These are phyloP conservation scores for Atopsyche davidsoni DNA, from an alignment of 1,140 invertebrate species.

Conservation along the genomic window DNA sequence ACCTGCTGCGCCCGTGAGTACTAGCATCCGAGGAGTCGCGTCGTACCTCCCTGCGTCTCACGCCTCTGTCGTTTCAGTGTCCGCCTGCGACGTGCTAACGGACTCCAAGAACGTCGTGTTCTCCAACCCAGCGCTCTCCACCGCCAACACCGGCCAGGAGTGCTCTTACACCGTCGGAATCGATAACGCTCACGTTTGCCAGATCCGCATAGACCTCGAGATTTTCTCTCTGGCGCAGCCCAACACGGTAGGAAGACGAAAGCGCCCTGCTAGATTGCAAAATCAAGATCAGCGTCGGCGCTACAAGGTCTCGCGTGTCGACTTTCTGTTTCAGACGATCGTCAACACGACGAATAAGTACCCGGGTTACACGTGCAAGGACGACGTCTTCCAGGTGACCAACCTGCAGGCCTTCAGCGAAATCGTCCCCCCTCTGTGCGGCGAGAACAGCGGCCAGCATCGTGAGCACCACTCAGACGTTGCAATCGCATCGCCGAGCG, in stretches of 20 bases:
- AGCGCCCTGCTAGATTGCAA: neutral
- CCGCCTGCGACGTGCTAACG: constrained; percentile 43
- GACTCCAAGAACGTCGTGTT: constrained; percentile 45
- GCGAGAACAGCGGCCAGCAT: constrained; percentile 76
- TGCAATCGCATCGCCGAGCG: neutral
- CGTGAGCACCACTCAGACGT: constrained; percentile 38
- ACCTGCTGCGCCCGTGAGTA: constrained; percentile 44
- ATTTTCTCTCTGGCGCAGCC: constrained; percentile 68
- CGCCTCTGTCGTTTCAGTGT: constrained; percentile 34
- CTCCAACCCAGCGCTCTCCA: constrained; percentile 42
- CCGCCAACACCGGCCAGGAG: constrained; percentile 41
- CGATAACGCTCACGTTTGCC: constrained; percentile 49
- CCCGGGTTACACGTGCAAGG: constrained; percentile 41
- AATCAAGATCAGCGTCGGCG: neutral
- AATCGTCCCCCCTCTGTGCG: constrained; percentile 59
- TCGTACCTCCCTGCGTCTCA: no score
- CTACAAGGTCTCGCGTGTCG: neutral
- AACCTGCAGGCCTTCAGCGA: constrained; percentile 51
- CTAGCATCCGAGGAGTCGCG: no score
- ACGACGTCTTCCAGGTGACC: constrained; percentile 45
- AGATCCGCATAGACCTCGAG: constrained; percentile 71
- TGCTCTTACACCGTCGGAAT: constrained; percentile 47
- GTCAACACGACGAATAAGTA: constrained; percentile 33
- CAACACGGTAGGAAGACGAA: constrained; percentile 38
- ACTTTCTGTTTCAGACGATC: constrained; percentile 3